Evolutionary conservation across 1,140 invertebrate species (phyloP), one percentile per base, ranked within the genome.

Genomic region (Brachionus koreanus): DNA sequence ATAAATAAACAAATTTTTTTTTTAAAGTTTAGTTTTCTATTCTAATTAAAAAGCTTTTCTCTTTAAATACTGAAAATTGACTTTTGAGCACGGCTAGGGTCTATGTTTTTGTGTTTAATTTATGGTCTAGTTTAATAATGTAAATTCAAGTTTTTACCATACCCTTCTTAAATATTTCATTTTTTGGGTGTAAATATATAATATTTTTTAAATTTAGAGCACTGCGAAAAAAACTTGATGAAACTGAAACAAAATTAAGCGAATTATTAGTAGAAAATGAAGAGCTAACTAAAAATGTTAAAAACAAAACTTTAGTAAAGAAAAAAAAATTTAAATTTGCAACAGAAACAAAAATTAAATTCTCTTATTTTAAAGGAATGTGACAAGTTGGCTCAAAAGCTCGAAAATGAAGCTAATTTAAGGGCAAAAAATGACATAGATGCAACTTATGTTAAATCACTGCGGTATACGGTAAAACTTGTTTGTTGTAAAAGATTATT

Each of bases 321-420:
- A 0, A 16, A 37, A 33, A 1, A 29, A 23, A 23, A 13, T 65
- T 65, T 29, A 12, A 33, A 37, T 13, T 5, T 33, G 13, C 1
- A 10, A n/a, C n/a, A n/a, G n/a, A n/a, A n/a, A n/a, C n/a, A n/a
- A n/a, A n/a, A n/a, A n/a, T n/a, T 39, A 3, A 35, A 72, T 35
- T 33, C 12, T 65, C 33, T 10, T 42, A 12, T 19, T 16, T 3
- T 72, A 39, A 2, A 72, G 67, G 42, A 74, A 9, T 74, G 43
- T 29, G 42, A 74, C 25, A 74, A 43, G 25, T 12, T 33, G 5
- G 19, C 46, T 25, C 69, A 74, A 74, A 74, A 29, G 23, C 43
- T 74, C 2, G 39, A 74, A 49, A 74, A 43, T 46, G 69, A 74
- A 74, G 9, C n/a, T 29, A 74, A 74, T 74, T 74, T 74, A 74